A percentile compares a stretch with the other conserved stretches of the same genome.
Evolutionary conservation across 2,113 vertebrate species (phyloP).

Genomic region (Dipodomys ordii): DNA sequence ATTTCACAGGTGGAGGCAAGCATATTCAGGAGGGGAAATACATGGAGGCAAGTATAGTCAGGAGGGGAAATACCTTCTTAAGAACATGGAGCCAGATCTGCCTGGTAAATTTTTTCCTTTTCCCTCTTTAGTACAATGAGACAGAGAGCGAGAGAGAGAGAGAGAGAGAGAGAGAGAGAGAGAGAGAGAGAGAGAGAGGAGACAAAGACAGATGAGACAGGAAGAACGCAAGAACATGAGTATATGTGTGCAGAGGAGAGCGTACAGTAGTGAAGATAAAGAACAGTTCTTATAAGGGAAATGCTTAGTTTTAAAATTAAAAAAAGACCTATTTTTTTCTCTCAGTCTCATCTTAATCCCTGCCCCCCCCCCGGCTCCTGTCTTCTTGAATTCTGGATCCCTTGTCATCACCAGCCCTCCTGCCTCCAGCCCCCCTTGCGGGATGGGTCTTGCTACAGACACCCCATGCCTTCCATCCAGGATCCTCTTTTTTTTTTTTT

Average conservation of each 20-base stretch:
- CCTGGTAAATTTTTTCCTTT: neutral
- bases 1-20: neutral
- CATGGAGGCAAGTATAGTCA: neutral
- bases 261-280: neutral
- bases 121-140: neutral
- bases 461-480: conserved; percentile 33
- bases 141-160: neutral
- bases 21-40: neutral
- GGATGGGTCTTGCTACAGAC: conserved; percentile 22
- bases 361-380: neutral
- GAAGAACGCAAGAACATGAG: too few relatives aligned
- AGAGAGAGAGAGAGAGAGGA: too few relatives aligned
- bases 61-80: neutral
- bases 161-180: too few relatives aligned
- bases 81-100: neutral
- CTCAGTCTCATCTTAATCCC: neutral
- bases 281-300: neutral
- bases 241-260: neutral
- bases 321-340: neutral
- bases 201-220: too few relatives aligned
- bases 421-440: neutral
- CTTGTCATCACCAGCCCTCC: neutral
- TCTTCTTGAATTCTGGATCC: neutral
- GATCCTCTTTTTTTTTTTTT: conserved; percentile 7
- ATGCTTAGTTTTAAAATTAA: neutral